A percentile compares a stretch with the other conserved stretches of the same genome.
Conservation (phyloP, 1,140 invertebrate species). For the Pseudomyrmex flavicornis region DNA sequence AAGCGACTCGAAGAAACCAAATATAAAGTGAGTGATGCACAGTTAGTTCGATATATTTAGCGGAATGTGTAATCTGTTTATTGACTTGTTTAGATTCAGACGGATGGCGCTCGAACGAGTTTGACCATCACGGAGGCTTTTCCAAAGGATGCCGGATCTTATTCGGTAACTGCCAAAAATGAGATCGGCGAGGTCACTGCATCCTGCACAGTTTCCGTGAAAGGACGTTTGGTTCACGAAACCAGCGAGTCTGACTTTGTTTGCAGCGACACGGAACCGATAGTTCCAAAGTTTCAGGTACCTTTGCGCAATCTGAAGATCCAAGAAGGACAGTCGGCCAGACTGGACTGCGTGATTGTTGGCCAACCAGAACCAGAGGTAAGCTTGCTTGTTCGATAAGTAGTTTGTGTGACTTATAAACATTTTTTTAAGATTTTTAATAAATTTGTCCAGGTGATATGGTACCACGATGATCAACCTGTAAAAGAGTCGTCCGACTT, state of each 20-base stretch:
- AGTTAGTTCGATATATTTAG: neutral
- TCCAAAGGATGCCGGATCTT: conserved; percentile 89
- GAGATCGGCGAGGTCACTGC: conserved; percentile 87
- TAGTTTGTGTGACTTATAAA: neutral
- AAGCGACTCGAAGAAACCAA: conserved; percentile 86
- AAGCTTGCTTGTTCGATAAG: conserved; percentile 53
- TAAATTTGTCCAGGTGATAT: conserved; percentile 88
- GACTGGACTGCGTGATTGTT: conserved; percentile 92
- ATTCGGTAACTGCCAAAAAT: conserved; percentile 88
- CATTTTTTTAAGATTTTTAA: conserved; percentile 10
- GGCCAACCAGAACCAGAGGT: conserved; percentile 94
- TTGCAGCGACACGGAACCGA: conserved; percentile 88
- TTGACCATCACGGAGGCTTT: conserved; percentile 89
- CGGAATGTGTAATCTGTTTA: neutral
- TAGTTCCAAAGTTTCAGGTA: conserved; percentile 90
- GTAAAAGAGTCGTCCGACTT: conserved; percentile 94
- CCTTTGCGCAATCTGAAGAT: conserved; percentile 89
- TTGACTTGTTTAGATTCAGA: conserved; percentile 85
- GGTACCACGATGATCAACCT: conserved; percentile 93
- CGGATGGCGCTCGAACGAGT: conserved; percentile 87
- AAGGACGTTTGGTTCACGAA: conserved; percentile 89
- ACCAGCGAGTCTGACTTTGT: conserved; percentile 91
- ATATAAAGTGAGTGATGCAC: conserved; percentile 84
- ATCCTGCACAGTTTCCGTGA: conserved; percentile 89
- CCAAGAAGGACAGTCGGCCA: conserved; percentile 89